Base-by-base conservation (phyloP, 2,113 vertebrate genomes). In the Larimichthys polyactis region DNA sequence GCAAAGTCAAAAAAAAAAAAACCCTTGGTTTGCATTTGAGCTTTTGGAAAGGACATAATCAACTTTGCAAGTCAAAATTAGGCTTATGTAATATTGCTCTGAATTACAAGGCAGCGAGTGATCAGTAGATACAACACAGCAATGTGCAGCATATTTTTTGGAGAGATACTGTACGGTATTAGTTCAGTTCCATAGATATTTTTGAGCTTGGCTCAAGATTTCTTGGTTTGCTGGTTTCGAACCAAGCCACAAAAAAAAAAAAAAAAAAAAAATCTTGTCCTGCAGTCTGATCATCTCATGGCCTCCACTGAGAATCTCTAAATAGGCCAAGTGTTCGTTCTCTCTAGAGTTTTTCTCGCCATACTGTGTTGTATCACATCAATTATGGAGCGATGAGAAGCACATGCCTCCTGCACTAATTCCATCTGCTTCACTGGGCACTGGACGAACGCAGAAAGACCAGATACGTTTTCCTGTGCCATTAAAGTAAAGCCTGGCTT, bases 321-420 rank as follows among this genome's bases (percentile, higher is more conserved):
- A 90, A 93, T 93, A 92, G 92, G 91, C 78, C 91, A 86, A 87
- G 89, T 89, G 73, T 91, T 90, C 78, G 65, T 91, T 90, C 89
- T 88, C 91, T 89, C 83, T 75, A n/a, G 73, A 87, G 82, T 86
- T 91, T 88, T 79, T 86, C 77, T 83, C 40, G 86, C 83, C 44
- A 22, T 72, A 79, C 83, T 81, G 82, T 68, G 90, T 87, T 84
- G 81, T 89, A 82, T 89, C 92, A 88, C 90, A 91, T 93, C 89
- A 93, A 93, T 94, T 93, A 93, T 93, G 69, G 89, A 91, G 89
- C 32, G 24, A 90, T 83, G 87, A 87, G 87, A 82, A 89, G 82
- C 83, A 87, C 87, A 91, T 90, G 91, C 85, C 87, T 85, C 74
- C 59, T 84, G 82, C 82, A 80, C 85, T 85, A 74, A 83, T 90